phyloP scores from a whole-genome alignment of 2,797 vertebrate genomes.

The Semaprochilodus insignis region DNA sequence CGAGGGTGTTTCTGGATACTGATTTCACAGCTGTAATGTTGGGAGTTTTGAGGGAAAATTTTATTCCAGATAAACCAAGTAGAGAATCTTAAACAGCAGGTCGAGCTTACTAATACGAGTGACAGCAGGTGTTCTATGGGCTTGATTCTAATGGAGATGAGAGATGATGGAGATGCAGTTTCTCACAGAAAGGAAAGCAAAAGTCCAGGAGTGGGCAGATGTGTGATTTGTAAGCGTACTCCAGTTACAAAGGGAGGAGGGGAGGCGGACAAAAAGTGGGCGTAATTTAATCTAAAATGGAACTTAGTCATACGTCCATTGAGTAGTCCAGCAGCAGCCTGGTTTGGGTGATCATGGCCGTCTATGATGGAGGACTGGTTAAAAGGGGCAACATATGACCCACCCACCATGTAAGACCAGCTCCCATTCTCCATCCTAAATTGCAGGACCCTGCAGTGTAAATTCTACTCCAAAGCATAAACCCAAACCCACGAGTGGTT shows the following conservation, averaged over 20 bases:
- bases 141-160: conserved; percentile 5
- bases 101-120: neutral
- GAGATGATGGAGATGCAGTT: too few relatives aligned
- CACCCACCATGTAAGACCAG: neutral
- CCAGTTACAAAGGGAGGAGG: neutral
- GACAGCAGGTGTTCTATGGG: conserved; percentile 8
- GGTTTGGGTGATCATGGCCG: neutral
- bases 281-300: conserved; percentile 15
- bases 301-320: conserved; percentile 8
- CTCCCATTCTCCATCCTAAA: neutral
- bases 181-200: neutral
- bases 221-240: conserved; percentile 5
- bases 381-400: neutral
- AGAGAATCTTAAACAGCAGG: too few relatives aligned
- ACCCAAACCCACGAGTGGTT: neutral
- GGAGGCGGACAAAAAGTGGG: neutral
- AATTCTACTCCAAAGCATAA: neutral
- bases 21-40: neutral
- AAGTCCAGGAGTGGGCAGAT: neutral
- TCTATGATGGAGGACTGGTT: neutral
- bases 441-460: neutral
- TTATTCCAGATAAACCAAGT: neutral
- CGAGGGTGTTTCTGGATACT: neutral
- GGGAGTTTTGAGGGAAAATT: neutral
- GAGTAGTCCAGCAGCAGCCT: neutral